phyloP scores from a whole-genome alignment of 2,797 vertebrate species.

The Diceros bicornis region DNA sequence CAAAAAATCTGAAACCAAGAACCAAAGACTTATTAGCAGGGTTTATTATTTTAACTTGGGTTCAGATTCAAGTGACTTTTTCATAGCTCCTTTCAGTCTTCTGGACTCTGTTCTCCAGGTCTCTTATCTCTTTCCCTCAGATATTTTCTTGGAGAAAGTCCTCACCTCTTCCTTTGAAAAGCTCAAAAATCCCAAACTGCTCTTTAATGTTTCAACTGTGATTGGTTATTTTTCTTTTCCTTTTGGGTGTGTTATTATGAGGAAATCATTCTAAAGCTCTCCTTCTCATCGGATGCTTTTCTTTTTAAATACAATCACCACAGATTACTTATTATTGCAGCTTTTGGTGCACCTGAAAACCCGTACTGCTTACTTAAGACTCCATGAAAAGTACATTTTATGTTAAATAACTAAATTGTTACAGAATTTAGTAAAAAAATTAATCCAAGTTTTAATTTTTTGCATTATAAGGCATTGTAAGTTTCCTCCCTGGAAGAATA shows the following conservation, averaged over 20 bases:
- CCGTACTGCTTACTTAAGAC: background rate
- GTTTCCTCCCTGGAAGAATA: background rate
- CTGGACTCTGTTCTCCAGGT: background rate
- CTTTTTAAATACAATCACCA: slow-evolving; percentile 9
- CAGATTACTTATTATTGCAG: slow-evolving; percentile 37
- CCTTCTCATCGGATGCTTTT: background rate
- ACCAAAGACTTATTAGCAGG: background rate
- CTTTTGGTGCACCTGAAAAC: background rate
- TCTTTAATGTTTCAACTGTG: background rate
- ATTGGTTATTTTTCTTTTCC: background rate
- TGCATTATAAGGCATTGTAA: background rate
- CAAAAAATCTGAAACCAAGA: background rate
- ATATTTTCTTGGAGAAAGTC: background rate
- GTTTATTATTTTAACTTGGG: background rate
- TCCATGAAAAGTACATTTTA: background rate
- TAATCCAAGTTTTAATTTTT: background rate
- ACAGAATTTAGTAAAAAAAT: background rate
- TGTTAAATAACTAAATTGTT: background rate
- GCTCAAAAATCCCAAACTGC: background rate
- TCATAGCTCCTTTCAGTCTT: background rate
- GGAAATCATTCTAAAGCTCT: background rate
- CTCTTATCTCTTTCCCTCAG: background rate
- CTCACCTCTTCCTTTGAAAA: background rate
- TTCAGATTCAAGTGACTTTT: background rate
- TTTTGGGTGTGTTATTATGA: background rate